Conservation (phyloP, 2,888 invertebrate genomes). For the Agrotis clavis region DNA sequence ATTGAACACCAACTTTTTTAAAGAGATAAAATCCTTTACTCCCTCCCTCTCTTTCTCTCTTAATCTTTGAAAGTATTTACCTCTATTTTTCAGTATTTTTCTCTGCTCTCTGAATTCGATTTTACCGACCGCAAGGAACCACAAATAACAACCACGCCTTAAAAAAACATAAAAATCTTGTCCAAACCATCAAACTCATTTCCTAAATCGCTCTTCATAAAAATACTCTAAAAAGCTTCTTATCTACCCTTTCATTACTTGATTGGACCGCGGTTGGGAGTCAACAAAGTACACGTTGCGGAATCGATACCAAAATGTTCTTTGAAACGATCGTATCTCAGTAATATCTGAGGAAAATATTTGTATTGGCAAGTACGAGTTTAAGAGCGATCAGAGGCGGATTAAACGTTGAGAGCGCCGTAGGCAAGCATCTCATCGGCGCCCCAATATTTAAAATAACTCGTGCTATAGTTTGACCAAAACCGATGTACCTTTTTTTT, state of each 20-base stretch:
- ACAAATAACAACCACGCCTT: not conserved
- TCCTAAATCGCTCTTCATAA: conserved; percentile 5
- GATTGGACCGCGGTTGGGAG: conserved; percentile 38
- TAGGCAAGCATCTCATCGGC: no score
- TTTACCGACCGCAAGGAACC: not conserved
- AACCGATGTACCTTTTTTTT: no score
- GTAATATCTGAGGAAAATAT: not conserved
- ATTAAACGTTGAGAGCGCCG: no score
- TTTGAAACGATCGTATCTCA: conserved; percentile 11
- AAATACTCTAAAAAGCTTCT: conserved; percentile 3
- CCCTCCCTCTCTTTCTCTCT: no score
- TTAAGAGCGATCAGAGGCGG: no score
- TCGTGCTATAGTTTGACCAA: no score
- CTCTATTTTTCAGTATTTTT: no score
- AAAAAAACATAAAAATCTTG: not conserved
- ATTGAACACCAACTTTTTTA: no score
- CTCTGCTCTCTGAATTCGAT: not conserved
- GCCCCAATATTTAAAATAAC: no score
- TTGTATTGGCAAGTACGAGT: conserved; percentile 11
- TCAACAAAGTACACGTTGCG: conserved; percentile 25
- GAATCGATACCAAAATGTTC: conserved; percentile 29
- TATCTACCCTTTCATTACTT: conserved; percentile 39
- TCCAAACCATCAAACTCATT: conserved; percentile 17
- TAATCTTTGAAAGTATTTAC: no score
- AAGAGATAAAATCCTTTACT: no score